Conservation (phyloP, 2,888 invertebrate genomes). For the Tenthredo scrophulariae region DNA sequence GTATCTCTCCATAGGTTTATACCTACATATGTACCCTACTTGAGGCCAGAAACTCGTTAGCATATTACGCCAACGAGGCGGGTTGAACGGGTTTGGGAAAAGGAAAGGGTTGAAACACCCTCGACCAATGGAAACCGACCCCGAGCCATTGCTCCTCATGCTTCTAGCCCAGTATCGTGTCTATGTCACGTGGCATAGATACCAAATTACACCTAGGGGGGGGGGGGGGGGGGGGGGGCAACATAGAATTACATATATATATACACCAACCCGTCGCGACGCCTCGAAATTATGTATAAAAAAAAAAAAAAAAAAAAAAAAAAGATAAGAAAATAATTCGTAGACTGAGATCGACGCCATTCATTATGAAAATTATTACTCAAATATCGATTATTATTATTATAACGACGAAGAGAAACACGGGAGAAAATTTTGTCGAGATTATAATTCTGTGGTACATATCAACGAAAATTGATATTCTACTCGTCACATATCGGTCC, state of each 20-base stretch:
- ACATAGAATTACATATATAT: not conserved
- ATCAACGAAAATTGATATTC: not conserved
- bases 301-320: not conserved
- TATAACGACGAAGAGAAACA: too few relatives aligned
- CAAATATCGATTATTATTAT: too few relatives aligned
- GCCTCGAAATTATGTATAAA: not conserved
- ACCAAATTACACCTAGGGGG: constrained; percentile 1
- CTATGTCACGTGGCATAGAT: constrained; percentile 23
- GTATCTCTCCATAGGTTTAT: not conserved
- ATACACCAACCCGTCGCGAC: not conserved
- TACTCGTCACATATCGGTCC: not conserved
- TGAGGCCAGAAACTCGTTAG: constrained; percentile 24
- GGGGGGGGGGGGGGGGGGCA: not conserved
- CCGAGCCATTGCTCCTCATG: constrained; percentile 37
- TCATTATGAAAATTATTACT: too few relatives aligned
- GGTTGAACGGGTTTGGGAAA: constrained; percentile 28
- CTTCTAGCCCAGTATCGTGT: not conserved
- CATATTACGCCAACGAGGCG: constrained; percentile 47
- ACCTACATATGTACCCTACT: not conserved
- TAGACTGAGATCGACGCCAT: too few relatives aligned
- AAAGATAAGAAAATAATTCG: not conserved
- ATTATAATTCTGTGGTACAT: not conserved
- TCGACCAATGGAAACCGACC: constrained; percentile 76
- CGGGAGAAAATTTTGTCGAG: too few relatives aligned
- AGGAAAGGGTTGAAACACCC: constrained; percentile 72